Evolutionary conservation across 2,113 vertebrate species (phyloP).

Genomic region (Anoura caudifer): DNA sequence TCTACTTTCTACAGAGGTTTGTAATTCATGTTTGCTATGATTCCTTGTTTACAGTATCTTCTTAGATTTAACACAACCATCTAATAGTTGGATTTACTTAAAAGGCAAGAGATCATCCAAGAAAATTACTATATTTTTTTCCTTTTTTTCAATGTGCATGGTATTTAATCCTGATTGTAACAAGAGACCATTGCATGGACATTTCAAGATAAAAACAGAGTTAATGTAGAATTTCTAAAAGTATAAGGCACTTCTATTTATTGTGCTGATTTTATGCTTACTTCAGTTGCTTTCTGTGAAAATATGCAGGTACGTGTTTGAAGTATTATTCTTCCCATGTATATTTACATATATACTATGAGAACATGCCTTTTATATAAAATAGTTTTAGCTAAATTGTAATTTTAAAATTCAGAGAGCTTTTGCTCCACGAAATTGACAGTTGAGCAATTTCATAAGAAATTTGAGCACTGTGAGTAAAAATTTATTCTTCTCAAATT

Average conservation of each 20-base stretch:
- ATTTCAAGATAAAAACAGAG: background rate
- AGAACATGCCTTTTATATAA: background rate
- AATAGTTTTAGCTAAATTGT: background rate
- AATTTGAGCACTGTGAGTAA: background rate
- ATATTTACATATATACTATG: background rate
- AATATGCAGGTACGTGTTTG: conserved; percentile 32
- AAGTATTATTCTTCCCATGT: conserved; percentile 27
- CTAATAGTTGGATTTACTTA: background rate
- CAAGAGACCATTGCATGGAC: background rate
- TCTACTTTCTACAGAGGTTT: background rate
- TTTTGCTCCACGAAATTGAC: background rate
- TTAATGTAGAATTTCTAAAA: conserved; percentile 57
- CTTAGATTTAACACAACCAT: background rate
- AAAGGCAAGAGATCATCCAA: background rate
- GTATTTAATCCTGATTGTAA: background rate
- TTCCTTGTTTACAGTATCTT: background rate
- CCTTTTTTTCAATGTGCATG: background rate
- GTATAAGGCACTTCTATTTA: conserved; percentile 22
- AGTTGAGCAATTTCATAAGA: background rate
- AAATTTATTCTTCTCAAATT: background rate
- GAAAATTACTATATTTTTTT: background rate
- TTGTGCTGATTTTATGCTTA: conserved; percentile 61
- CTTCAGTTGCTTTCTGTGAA: conserved; percentile 43
- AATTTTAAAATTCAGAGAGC: conserved; percentile 24
- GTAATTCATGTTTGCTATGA: background rate